Percentiles rank a stretch among this genome's conserved stretches.
phyloP scores from a whole-genome alignment of 2,888 invertebrate genomes.

The Leptinotarsa juncta region DNA sequence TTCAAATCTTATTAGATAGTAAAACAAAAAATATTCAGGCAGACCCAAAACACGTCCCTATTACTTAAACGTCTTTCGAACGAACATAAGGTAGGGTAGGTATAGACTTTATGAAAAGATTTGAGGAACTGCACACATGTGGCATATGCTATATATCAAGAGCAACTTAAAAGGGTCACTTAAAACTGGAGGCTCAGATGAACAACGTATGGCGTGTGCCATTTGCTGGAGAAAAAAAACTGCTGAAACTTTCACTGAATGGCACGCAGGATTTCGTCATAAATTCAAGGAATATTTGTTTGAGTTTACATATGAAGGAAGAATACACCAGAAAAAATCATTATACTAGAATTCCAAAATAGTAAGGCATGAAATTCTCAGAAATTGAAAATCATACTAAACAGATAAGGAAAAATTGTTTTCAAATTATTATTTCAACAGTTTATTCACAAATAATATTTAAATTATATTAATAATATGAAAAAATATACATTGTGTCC shows the following conservation, averaged over 20 bases:
- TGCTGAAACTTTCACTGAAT: background rate
- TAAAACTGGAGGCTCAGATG: slow-evolving; percentile 1
- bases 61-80: background rate
- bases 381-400: no score
- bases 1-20: background rate
- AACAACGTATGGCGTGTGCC: slow-evolving; percentile 25
- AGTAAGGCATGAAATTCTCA: no score
- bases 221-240: slow-evolving; percentile 18
- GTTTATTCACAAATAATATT: no score
- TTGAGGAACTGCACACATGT: slow-evolving; percentile 13
- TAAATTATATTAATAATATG: no score
- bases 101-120: slow-evolving; percentile 15
- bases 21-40: background rate
- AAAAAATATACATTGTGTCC: no score
- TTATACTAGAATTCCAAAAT: no score
- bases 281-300: background rate
- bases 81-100: slow-evolving; percentile 11
- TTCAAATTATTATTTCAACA: no score
- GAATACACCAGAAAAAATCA: no score
- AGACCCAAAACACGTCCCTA: background rate
- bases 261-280: background rate
- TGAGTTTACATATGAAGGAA: background rate
- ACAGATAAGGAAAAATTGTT: no score
- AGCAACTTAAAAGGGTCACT: slow-evolving; percentile 21
- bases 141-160: slow-evolving; percentile 21